A percentile compares a stretch with the other conserved stretches of the same genome.
These are phyloP conservation scores for Callopanchax toddi DNA, from an alignment of 2,113 vertebrate species.

Conservation along the genomic window DNA sequence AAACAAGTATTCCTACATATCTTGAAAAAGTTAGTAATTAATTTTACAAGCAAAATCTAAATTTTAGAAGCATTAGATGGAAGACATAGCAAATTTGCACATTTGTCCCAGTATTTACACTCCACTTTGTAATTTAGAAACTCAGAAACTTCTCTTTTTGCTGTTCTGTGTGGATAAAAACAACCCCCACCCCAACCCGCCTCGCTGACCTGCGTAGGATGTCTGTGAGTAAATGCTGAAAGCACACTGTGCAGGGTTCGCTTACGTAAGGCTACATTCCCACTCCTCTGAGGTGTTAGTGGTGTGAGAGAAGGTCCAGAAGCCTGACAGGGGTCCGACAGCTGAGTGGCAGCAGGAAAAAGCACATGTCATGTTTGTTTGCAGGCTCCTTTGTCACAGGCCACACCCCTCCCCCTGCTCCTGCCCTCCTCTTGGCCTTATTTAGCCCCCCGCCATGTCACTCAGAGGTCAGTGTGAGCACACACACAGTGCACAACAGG, in stretches of 20 bases:
- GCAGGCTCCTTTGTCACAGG: conserved; percentile 67
- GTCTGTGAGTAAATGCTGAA: conserved; percentile 33
- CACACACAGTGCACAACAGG: conserved; percentile 57
- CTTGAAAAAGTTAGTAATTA: too few relatives aligned
- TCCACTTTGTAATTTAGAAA: neutral
- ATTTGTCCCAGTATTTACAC: neutral
- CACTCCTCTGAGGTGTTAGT: conserved; percentile 12
- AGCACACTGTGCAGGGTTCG: conserved; percentile 16
- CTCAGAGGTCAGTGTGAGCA: conserved; percentile 83
- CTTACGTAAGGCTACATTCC: conserved; percentile 43
- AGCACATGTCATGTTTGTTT: conserved; percentile 74
- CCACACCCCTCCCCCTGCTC: conserved; percentile 49
- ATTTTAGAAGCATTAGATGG: neutral
- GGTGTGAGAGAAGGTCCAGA: conserved; percentile 27
- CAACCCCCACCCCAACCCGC: neutral
- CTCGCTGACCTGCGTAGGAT: conserved; percentile 53
- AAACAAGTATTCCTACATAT: too few relatives aligned
- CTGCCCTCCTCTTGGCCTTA: conserved; percentile 72
- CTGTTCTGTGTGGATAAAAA: conserved; percentile 10
- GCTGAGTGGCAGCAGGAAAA: conserved; percentile 77
- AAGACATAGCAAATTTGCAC: neutral
- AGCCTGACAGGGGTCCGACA: conserved; percentile 53
- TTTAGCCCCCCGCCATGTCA: conserved; percentile 75
- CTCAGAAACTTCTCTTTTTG: conserved; percentile 11
- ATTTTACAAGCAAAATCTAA: too few relatives aligned